Conservation (phyloP, 1,140 invertebrate species). For the Wiebesia pumilae region DNA sequence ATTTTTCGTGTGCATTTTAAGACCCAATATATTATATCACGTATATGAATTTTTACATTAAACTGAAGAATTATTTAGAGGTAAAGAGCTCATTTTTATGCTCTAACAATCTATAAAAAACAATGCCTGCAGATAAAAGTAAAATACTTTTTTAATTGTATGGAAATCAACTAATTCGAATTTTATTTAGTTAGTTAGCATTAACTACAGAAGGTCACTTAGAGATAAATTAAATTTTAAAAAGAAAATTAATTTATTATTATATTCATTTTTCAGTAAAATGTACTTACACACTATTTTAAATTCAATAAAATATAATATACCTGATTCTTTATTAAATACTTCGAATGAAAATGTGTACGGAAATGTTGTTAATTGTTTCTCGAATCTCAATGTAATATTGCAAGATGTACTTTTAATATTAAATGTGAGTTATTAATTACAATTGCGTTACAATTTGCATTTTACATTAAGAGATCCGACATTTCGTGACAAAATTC, state of each 20-base stretch:
- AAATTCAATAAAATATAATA: no score
- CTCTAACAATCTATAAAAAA: background rate
- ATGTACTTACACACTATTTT: no score
- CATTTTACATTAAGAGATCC: no score
- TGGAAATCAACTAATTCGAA: background rate
- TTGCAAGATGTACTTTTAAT: no score
- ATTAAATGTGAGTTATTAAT: no score
- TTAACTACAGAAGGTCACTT: background rate
- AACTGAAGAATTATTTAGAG: background rate
- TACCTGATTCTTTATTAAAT: no score
- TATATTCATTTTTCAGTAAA: background rate
- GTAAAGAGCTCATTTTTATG: background rate
- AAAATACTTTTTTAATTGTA: background rate
- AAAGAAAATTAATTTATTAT: background rate
- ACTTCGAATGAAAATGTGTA: no score
- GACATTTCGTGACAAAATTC: no score
- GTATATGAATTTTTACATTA: background rate
- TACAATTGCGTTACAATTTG: no score
- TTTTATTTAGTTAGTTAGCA: background rate
- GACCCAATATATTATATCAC: background rate
- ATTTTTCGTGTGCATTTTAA: background rate
- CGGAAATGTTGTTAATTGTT: no score
- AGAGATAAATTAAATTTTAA: background rate
- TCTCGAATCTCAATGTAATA: no score
- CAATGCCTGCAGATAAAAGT: background rate